These are phyloP conservation scores for Coelogynopora nodosa DNA, from an alignment of 2,888 invertebrate species.

Conservation along the genomic window DNA sequence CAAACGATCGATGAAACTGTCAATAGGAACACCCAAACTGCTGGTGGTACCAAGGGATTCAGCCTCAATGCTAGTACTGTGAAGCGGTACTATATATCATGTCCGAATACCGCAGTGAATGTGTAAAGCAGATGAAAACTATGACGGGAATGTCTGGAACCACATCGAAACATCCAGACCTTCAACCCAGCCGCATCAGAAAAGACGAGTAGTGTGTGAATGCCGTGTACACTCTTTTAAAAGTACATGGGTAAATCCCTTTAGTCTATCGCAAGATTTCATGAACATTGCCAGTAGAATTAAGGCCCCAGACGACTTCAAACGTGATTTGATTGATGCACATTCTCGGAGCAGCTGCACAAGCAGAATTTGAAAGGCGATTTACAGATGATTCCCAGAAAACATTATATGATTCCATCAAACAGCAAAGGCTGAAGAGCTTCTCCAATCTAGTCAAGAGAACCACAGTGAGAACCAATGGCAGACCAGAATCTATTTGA, in stretches of 20 bases:
- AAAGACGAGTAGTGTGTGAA: not conserved
- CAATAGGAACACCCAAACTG: constrained; percentile 49
- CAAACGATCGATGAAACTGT: constrained; percentile 42
- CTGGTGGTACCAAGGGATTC: constrained; percentile 47
- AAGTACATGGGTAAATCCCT: too few species aligned
- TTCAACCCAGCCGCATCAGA: not conserved
- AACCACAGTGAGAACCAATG: too few species aligned
- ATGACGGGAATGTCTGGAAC: constrained; percentile 6
- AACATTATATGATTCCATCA: not conserved
- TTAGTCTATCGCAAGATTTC: too few species aligned
- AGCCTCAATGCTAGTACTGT: constrained; percentile 42
- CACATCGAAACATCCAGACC: constrained; percentile 12
- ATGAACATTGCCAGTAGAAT: too few species aligned
- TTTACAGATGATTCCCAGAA: not conserved
- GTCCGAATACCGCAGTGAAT: constrained; percentile 46
- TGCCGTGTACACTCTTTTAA: not conserved
- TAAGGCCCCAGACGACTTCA: too few species aligned
- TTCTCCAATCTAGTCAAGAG: too few species aligned
- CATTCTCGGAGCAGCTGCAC: not conserved
- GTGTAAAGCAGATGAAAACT: constrained; percentile 13
- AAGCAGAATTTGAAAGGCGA: not conserved
- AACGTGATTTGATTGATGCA: not conserved
- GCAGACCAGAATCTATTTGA: too few species aligned
- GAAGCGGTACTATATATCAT: constrained; percentile 47
- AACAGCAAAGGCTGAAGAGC: not conserved